These are phyloP conservation scores for Sycophila texana DNA, from an alignment of 2,888 invertebrate genomes.

Conservation along the genomic window DNA sequence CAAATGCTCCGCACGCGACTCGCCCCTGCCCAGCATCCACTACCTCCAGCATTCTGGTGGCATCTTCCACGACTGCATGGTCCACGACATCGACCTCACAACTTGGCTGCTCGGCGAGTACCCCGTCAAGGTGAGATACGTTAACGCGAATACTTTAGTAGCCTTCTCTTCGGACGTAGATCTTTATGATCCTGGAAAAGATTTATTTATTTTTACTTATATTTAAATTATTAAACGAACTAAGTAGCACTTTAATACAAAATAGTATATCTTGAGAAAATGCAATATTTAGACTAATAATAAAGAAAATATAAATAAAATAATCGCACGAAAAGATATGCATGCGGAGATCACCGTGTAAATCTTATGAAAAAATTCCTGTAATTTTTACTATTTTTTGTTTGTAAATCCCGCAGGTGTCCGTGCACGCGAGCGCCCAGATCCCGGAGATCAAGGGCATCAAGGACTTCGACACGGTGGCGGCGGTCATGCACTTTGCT, in stretches of 20 bases:
- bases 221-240: too few relatives aligned
- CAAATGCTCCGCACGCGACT: conserved; percentile 81
- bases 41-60: conserved; percentile 81
- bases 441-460: conserved; percentile 80
- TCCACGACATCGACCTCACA: conserved; percentile 83
- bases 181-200: too few relatives aligned
- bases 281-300: too few relatives aligned
- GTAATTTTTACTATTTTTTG: too few relatives aligned
- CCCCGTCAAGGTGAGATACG: conserved; percentile 78
- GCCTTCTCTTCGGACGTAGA: too few relatives aligned
- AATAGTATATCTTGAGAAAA: too few relatives aligned
- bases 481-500: conserved; percentile 79
- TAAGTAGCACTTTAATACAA: too few relatives aligned
- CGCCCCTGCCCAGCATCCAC: conserved; percentile 80
- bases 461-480: conserved; percentile 81
- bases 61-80: conserved; percentile 83
- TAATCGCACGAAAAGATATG: too few relatives aligned
- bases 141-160: not conserved
- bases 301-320: too few relatives aligned
- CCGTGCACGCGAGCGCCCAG: conserved; percentile 74
- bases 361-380: too few relatives aligned
- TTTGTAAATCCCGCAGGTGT: conserved; percentile 62
- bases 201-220: too few relatives aligned
- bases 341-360: too few relatives aligned
- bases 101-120: conserved; percentile 82